These are phyloP conservation scores for Pangasius djambal DNA, from an alignment of 2,797 vertebrate genomes.

Conservation along the genomic window DNA sequence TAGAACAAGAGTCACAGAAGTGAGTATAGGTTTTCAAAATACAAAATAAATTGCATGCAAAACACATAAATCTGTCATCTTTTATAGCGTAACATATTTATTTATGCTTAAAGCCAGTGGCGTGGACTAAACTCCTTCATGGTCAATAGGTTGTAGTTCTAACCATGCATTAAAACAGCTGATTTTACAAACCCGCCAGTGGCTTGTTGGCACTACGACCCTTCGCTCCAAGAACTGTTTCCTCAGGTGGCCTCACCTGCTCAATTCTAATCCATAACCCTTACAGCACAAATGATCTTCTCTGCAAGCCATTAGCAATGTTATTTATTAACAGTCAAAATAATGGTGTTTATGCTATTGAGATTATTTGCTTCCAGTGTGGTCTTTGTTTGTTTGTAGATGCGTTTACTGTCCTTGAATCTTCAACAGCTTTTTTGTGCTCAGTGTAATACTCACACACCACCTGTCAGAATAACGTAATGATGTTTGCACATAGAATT, in stretches of 20 bases:
- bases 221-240: neutral
- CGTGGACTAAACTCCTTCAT: neutral
- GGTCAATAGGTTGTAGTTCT: neutral
- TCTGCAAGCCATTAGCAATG: neutral
- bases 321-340: neutral
- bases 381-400: neutral
- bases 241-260: neutral
- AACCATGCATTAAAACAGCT: neutral
- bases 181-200: neutral
- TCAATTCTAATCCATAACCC: neutral
- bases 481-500: conserved; percentile 21
- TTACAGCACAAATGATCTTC: neutral
- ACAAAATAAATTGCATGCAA: neutral
- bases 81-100: neutral
- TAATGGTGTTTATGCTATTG: neutral
- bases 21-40: conserved; percentile 49
- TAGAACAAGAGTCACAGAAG: conserved; percentile 69
- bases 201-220: neutral
- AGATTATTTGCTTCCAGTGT: neutral
- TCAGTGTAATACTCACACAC: conserved; percentile 1
- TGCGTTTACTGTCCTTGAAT: conserved; percentile 24
- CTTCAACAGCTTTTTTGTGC: conserved; percentile 30
- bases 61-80: neutral
- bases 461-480: conserved; percentile 17
- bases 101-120: neutral